Conservation (phyloP, 2,113 vertebrate genomes). For the Malurus cyaneus region DNA sequence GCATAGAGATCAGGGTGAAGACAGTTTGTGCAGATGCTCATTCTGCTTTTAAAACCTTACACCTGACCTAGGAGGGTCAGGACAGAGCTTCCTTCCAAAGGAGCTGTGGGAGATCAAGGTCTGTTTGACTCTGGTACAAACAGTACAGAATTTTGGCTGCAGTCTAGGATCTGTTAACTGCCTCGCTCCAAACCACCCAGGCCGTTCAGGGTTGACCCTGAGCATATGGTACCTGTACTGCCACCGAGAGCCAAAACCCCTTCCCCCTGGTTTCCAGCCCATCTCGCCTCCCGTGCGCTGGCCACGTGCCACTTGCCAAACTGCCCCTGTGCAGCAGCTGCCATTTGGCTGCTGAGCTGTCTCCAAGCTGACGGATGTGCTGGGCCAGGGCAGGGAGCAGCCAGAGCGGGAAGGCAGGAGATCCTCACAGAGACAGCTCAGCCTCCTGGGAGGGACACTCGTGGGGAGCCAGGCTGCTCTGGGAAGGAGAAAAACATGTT, state of each 20-base stretch:
- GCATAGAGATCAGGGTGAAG: neutral
- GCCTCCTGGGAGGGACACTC: neutral
- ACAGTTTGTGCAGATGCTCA: neutral
- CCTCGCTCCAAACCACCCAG: neutral
- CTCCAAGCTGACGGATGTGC: neutral
- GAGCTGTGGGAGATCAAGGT: neutral
- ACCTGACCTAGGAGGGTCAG: neutral
- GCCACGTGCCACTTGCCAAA: neutral
- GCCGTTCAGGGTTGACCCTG: neutral
- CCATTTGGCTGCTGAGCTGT: neutral
- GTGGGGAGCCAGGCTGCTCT: neutral
- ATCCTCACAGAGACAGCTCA: neutral
- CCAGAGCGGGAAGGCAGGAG: neutral
- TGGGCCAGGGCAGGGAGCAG: neutral
- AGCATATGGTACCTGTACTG: neutral
- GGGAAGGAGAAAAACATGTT: neutral
- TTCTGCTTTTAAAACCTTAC: neutral
- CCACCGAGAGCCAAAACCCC: neutral
- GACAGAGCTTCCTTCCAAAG: neutral
- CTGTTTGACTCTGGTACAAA: neutral
- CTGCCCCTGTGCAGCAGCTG: neutral
- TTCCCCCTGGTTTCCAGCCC: neutral
- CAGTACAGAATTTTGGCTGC: neutral
- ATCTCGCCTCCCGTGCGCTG: neutral
- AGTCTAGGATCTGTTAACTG: neutral